These are phyloP conservation scores for Marcusenius ussheri DNA, from an alignment of 2,113 vertebrate genomes.

Conservation along the genomic window DNA sequence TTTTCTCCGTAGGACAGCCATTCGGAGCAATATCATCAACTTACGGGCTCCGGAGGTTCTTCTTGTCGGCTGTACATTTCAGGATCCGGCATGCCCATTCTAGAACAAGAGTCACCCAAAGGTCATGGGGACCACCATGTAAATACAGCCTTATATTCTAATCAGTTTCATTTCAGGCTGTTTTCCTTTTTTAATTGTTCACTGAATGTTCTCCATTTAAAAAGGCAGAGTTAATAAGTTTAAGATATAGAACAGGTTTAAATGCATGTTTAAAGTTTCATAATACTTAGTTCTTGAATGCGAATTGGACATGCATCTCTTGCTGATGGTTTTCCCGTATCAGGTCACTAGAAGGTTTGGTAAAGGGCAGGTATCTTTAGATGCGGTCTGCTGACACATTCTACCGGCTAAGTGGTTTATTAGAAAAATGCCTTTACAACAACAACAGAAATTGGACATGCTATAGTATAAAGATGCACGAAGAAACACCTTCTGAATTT, in stretches of 20 bases:
- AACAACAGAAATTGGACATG: background rate
- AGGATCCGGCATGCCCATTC: conserved; percentile 49
- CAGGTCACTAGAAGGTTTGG: background rate
- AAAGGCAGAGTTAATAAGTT: background rate
- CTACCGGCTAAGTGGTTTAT: background rate
- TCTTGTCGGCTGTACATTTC: conserved; percentile 13
- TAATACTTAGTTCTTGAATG: background rate
- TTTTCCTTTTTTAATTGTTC: background rate
- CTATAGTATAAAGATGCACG: background rate
- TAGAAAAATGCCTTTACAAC: background rate
- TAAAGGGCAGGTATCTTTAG: background rate
- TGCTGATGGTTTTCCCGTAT: background rate
- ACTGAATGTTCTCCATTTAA: background rate
- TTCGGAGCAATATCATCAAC: background rate
- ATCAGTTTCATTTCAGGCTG: background rate
- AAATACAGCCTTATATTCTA: conserved; percentile 30
- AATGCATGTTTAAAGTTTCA: background rate
- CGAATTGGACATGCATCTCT: background rate
- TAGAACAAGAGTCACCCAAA: conserved; percentile 39
- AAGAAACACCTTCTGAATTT: background rate
- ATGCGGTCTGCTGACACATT: background rate
- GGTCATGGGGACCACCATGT: conserved; percentile 45
- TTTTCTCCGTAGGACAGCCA: background rate
- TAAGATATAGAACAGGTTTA: background rate
- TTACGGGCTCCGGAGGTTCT: conserved; percentile 16